A percentile compares a stretch with the other conserved stretches of the same genome.
Evolutionary conservation across 2,113 vertebrate genomes (phyloP).

Genomic region (Dicaeum eximium): DNA sequence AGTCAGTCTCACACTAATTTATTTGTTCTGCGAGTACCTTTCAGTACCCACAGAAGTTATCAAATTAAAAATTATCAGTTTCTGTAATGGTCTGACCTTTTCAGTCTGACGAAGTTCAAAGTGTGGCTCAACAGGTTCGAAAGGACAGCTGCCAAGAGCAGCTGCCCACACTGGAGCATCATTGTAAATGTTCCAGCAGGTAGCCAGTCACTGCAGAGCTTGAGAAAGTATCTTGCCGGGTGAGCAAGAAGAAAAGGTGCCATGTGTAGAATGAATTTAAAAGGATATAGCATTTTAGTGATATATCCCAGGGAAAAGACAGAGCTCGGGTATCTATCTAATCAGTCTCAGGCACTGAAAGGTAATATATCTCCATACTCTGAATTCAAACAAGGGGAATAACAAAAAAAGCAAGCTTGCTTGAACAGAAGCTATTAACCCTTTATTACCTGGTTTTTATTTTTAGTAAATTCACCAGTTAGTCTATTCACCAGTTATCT

Average conservation of each 20-base stretch:
- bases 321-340: not conserved
- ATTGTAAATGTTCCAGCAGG: conserved; percentile 61
- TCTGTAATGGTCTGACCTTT: conserved; percentile 61
- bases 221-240: conserved; percentile 6
- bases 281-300: conserved; percentile 1
- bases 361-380: not conserved
- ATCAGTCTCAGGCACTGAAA: not conserved
- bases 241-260: conserved; percentile 9
- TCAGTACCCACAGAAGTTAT: conserved; percentile 56
- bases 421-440: not conserved
- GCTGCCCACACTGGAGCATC: conserved; percentile 9
- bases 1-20: conserved; percentile 49
- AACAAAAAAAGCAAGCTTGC: not conserved
- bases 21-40: conserved; percentile 54
- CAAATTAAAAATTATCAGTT: conserved; percentile 72
- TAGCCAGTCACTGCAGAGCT: conserved; percentile 54
- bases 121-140: not conserved
- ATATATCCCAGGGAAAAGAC: conserved; percentile 9
- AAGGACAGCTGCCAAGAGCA: conserved; percentile 47
- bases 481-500: not conserved
- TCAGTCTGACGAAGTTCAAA: conserved; percentile 54
- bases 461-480: not conserved
- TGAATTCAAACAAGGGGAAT: not conserved
- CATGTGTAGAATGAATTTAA: conserved; percentile 6
- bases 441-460: not conserved